Percentiles rank a stretch among this genome's conserved stretches.
Conservation (phyloP, 2,797 vertebrate species). For the Pogonophryne albipinna region DNA sequence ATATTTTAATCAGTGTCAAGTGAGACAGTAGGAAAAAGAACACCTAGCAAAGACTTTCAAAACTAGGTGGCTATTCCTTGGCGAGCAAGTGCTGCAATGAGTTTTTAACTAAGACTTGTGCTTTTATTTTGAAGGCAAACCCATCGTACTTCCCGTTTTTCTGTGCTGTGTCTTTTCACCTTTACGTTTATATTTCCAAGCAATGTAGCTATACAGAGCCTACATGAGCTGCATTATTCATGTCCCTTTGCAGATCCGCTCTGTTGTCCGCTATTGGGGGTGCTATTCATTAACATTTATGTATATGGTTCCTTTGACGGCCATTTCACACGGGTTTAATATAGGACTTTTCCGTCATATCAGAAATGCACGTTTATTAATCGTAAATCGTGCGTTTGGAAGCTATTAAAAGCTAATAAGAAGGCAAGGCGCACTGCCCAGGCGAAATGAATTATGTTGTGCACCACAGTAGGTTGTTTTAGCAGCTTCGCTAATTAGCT, state of each 20-base stretch:
- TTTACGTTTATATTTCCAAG: slow-evolving; percentile 54
- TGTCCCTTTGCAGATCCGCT: slow-evolving; percentile 65
- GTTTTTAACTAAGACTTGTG: neutral
- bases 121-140: slow-evolving; percentile 63
- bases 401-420: slow-evolving; percentile 15
- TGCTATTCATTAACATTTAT: slow-evolving; percentile 23
- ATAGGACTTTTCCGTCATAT: neutral
- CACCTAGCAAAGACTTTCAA: slow-evolving; percentile 54
- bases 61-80: slow-evolving; percentile 20
- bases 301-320: neutral
- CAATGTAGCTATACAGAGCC: slow-evolving; percentile 59
- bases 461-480: slow-evolving; percentile 16
- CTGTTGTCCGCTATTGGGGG: slow-evolving; percentile 23
- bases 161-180: neutral
- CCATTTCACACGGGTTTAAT: neutral
- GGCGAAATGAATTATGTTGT: slow-evolving; percentile 17
- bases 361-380: slow-evolving; percentile 18
- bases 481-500: slow-evolving; percentile 32
- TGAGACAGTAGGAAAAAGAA: neutral
- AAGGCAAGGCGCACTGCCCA: slow-evolving; percentile 28
- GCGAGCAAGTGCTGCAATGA: neutral
- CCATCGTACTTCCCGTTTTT: neutral
- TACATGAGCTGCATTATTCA: slow-evolving; percentile 81
- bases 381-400: slow-evolving; percentile 26
- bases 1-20: slow-evolving; percentile 52